phyloP scores from a whole-genome alignment of 1,140 invertebrate genomes.

The Bombus huntii region DNA sequence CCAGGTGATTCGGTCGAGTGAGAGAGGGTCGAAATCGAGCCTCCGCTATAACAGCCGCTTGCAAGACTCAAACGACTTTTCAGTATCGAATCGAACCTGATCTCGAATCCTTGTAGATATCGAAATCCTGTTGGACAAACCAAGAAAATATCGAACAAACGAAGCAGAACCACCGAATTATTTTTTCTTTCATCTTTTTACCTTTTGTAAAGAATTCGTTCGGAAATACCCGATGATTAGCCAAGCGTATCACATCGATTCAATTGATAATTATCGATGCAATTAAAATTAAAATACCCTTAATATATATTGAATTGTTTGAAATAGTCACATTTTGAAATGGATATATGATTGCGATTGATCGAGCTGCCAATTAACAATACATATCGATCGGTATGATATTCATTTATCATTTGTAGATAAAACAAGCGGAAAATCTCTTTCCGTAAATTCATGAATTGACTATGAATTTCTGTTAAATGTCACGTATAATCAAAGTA shows the following conservation, averaged over 20 bases:
- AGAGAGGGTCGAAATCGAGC: constrained; percentile 38
- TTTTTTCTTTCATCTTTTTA: background rate
- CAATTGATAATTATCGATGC: background rate
- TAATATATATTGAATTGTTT: background rate
- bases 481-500: background rate
- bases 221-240: background rate
- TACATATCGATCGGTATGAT: background rate
- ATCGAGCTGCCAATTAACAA: constrained; percentile 11
- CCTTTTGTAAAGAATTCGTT: background rate
- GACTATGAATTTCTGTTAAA: background rate
- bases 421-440: background rate
- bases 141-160: too few relatives aligned
- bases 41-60: constrained; percentile 34
- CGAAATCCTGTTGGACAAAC: too few relatives aligned
- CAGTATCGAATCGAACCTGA: constrained; percentile 32
- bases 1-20: constrained; percentile 32
- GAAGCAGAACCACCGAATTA: background rate
- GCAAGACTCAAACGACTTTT: background rate
- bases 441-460: background rate
- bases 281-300: background rate
- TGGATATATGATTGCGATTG: background rate
- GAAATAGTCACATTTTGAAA: background rate
- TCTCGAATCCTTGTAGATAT: constrained; percentile 25
- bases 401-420: background rate
- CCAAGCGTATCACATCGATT: background rate